phyloP scores from a whole-genome alignment of 2,113 vertebrate species.

The Alces alces region DNA sequence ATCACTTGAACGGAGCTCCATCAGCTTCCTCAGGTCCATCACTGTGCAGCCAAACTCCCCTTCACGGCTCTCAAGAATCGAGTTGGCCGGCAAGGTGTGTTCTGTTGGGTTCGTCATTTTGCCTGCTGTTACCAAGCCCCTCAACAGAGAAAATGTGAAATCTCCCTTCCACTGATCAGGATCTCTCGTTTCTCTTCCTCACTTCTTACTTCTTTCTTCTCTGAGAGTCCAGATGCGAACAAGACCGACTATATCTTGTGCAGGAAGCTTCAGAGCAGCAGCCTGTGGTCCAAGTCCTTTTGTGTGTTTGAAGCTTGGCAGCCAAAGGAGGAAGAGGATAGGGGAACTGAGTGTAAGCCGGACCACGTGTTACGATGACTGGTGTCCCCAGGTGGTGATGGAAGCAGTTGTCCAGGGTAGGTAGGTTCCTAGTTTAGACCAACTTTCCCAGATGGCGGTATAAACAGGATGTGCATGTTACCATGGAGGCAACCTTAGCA shows the following conservation, averaged over 20 bases:
- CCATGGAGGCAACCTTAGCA: conserved; percentile 82
- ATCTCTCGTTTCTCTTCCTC: not conserved
- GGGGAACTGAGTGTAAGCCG: conserved; percentile 48
- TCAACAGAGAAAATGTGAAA: not conserved
- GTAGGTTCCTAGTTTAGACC: conserved; percentile 78
- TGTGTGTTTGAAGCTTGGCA: not conserved
- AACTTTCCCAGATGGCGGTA: conserved; percentile 77
- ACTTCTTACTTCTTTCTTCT: conserved; percentile 8
- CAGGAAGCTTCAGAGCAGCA: not conserved
- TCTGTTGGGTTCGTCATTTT: conserved; percentile 55
- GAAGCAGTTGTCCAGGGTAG: conserved; percentile 34
- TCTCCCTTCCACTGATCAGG: not conserved
- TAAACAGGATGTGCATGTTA: conserved; percentile 84
- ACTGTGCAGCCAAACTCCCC: conserved; percentile 91
- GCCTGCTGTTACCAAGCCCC: conserved; percentile 1
- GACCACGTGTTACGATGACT: conserved; percentile 64
- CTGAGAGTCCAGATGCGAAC: not conserved
- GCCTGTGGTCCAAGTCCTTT: not conserved
- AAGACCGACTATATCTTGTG: not conserved
- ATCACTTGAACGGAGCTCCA: conserved; percentile 91
- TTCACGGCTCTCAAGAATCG: conserved; percentile 87
- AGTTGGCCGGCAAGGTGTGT: conserved; percentile 83
- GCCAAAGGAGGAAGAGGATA: conserved; percentile 29
- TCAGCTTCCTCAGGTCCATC: conserved; percentile 88
- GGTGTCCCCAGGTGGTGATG: conserved; percentile 50